Evolutionary conservation across 2,113 vertebrate genomes (phyloP), one percentile per base, ranked within the genome.

Genomic region (Marcusenius ussheri): DNA sequence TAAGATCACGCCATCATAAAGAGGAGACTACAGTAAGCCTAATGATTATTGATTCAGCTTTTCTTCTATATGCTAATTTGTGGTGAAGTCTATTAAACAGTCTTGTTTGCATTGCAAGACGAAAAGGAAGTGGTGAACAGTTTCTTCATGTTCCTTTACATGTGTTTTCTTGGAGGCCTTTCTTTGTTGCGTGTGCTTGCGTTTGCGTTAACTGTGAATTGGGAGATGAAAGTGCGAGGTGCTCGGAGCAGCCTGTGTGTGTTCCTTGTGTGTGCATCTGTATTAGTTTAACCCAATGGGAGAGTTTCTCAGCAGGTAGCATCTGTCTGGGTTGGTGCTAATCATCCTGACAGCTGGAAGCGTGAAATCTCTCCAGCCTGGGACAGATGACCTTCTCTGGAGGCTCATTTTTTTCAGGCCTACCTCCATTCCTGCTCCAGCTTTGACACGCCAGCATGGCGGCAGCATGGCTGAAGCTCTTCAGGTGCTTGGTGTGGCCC

Each of bases 301-400:
- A 84, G 83, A 84, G 21, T 84, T 84, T 84, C 83, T 24, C 83
- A 84, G 83, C 83, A 84, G 83, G 83, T 84, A 84, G 83, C 83
- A 84, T 84, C 83, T 84, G 83, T 84, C 83, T 84, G 83, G 83
- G 83, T 84, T 47, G 83, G 83, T 84, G 83, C 83, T 46, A 84
- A 84, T 84, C 83, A 84, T 84, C 83, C 83, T 47, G 83, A 47
- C 83, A 84, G 83, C 83, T 84, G 83, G 83, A 84, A 84, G 83
- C 83, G 21, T 84, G 83, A 84, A 84, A 84, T 84, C 83, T 84
- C 83, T n/a, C 83, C 83, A 84, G 83, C 83, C 45, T n/a, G 83
- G 83, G 83, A 84, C 39, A 84, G 42, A 83, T 83, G 77, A 84
- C 83, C 83, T 47, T 47, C 83, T 47, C 83, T 84, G 42, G 39